phyloP scores from a whole-genome alignment of 2,113 vertebrate genomes.

The Carettochelys insculpta region DNA sequence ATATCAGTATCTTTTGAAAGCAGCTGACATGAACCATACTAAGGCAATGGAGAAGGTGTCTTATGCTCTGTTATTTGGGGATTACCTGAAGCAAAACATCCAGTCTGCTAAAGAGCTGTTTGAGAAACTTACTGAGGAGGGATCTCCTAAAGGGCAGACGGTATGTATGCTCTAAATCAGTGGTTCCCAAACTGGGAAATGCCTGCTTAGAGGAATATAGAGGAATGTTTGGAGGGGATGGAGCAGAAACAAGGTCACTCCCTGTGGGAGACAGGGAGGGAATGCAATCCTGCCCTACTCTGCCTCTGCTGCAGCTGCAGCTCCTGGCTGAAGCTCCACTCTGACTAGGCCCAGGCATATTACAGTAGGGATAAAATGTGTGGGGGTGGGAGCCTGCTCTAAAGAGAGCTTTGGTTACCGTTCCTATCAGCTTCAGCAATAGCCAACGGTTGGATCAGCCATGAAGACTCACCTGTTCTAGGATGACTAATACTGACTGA shows the following conservation, averaged over 20 bases:
- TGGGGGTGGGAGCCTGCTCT: background rate
- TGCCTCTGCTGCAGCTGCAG: no score
- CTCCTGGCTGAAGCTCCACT: no score
- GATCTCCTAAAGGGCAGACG: slow-evolving; percentile 94
- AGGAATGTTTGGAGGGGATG: no score
- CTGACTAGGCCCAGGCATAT: no score
- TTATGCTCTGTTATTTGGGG: slow-evolving; percentile 93
- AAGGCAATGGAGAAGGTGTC: slow-evolving; percentile 96
- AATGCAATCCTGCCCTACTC: no score
- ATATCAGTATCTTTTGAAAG: slow-evolving; percentile 89
- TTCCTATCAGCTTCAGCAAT: background rate
- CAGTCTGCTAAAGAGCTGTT: slow-evolving; percentile 88
- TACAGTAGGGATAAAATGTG: no score
- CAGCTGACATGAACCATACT: slow-evolving; percentile 89
- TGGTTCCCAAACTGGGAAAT: background rate
- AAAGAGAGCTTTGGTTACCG: background rate
- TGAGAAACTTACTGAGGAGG: slow-evolving; percentile 92
- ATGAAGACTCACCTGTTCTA: background rate
- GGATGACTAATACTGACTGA: no score
- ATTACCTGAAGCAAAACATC: slow-evolving; percentile 90
- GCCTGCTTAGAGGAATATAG: no score
- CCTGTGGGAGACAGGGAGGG: no score
- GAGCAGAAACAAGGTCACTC: no score
- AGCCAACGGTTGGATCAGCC: background rate
- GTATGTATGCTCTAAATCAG: slow-evolving; percentile 68